Evolutionary conservation across 2,888 invertebrate genomes (phyloP), one percentile per base, ranked within the genome.

Genomic region (Hemithea aestivaria): DNA sequence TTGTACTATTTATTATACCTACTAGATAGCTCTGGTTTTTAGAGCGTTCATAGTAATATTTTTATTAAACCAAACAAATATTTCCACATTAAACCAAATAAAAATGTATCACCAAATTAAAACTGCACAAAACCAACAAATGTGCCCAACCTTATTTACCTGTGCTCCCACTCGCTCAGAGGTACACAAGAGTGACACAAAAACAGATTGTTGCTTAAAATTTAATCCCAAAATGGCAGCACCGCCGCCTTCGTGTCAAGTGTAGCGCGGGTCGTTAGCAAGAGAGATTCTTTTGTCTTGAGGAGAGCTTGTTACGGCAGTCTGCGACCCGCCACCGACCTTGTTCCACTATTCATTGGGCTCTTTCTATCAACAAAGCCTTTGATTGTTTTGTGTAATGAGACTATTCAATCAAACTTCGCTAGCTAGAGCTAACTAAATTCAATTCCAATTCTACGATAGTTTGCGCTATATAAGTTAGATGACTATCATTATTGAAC

Each of bases 281-380:
- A 63, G 61, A 68, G 74, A 68, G 72, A 65, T 75, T 67, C 76
- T 71, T 76, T 78, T 78, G 78, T 78, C 74, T 77, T 73, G 66
- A 71, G 76, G 62, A 69, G 55, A 58, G 66, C 75, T 74, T 77
- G 75, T 73, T 73, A 70, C 48, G 43, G 58, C 37, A 40, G 63
- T 73, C 71, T 74, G 66, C 62, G 69, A 70, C 70, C 68, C 64
- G 60, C 58, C 69, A 16, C 5, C 16, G 66, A 67, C 69, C 66
- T 66, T 66, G 62, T 70, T 70, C 72, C 57, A 73, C 62, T 73
- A 78, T 76, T 77, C 74, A 77, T 73, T 71, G 64, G 62, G 56
- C 62, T 51, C 60, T 65, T 68, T 58, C 16, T 16, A 16, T 16
- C 58, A 66, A 37, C 31, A 36, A 33, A 33, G 32, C 25, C 29